These are phyloP conservation scores for Steinernema hermaphroditum DNA, from an alignment of 2,888 invertebrate species.

Conservation along the genomic window DNA sequence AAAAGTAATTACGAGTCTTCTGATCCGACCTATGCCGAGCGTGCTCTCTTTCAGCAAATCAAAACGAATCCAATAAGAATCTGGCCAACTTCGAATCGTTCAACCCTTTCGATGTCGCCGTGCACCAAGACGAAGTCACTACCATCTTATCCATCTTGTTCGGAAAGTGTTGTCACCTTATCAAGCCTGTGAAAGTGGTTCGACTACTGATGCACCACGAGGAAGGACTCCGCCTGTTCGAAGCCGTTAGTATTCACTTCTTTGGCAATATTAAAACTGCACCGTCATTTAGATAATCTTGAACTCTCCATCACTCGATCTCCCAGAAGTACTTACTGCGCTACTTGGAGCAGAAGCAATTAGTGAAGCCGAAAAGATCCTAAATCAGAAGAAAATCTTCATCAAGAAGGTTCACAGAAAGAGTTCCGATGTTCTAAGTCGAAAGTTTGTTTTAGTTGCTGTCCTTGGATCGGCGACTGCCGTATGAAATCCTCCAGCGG, in stretches of 20 bases:
- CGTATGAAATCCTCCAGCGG: not conserved
- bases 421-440: no score
- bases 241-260: not conserved
- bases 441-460: not conserved
- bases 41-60: no score
- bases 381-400: not conserved
- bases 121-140: constrained; percentile 37
- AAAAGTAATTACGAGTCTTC: not conserved
- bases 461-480: not conserved
- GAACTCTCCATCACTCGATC: constrained; percentile 6
- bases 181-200: constrained; percentile 9
- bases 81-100: constrained; percentile 30
- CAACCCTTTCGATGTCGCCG: constrained; percentile 37
- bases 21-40: no score
- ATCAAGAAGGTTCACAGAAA: not conserved
- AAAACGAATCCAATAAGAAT: no score
- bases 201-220: constrained; percentile 6
- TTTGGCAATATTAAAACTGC: not conserved
- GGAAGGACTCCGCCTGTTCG: constrained; percentile 22
- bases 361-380: not conserved
- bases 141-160: constrained; percentile 35
- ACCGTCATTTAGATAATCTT: constrained; percentile 18
- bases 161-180: not conserved
- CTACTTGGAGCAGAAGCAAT: not conserved
- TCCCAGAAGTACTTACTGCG: not conserved